These are phyloP conservation scores for Drosophila mimica DNA, from an alignment of 2,888 invertebrate species.

Conservation along the genomic window DNA sequence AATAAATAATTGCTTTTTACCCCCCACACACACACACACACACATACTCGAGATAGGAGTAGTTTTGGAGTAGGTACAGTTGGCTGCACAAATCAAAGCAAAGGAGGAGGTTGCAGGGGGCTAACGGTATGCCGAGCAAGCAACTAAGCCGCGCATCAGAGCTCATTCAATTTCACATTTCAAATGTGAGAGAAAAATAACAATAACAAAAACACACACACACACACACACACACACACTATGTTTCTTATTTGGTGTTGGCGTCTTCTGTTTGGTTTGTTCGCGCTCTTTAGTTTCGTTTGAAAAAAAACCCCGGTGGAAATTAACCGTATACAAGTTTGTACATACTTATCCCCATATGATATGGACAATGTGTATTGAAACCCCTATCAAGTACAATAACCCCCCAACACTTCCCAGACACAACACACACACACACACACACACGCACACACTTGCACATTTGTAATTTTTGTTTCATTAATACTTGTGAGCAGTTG, in stretches of 20 bases:
- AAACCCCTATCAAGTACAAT: conserved; percentile 45
- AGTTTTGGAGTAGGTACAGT: conserved; percentile 37
- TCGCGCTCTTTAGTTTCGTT: conserved; percentile 32
- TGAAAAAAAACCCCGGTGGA: conserved; percentile 32
- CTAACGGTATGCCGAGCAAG: conserved; percentile 34
- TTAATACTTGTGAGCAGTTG: conserved; percentile 38
- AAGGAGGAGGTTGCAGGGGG: background rate
- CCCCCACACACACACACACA: conserved; percentile 18
- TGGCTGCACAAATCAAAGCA: conserved; percentile 54
- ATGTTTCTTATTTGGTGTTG: conserved; percentile 38
- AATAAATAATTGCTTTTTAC: conserved; percentile 55
- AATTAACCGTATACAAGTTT: conserved; percentile 41
- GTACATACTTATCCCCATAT: conserved; percentile 21
- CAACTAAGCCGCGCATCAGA: conserved; percentile 58
- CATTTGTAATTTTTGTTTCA: conserved; percentile 26
- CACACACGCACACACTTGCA: background rate
- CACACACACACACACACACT: background rate
- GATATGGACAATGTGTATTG: conserved; percentile 9
- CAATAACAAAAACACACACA: background rate
- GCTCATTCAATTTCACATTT: conserved; percentile 59
- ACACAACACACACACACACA: background rate
- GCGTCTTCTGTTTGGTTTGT: conserved; percentile 19
- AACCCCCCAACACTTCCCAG: conserved; percentile 22
- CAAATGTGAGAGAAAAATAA: conserved; percentile 57
- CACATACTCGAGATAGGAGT: background rate